Base-by-base conservation (phyloP, 2,113 vertebrate species). In the Vulpes lagopus region DNA sequence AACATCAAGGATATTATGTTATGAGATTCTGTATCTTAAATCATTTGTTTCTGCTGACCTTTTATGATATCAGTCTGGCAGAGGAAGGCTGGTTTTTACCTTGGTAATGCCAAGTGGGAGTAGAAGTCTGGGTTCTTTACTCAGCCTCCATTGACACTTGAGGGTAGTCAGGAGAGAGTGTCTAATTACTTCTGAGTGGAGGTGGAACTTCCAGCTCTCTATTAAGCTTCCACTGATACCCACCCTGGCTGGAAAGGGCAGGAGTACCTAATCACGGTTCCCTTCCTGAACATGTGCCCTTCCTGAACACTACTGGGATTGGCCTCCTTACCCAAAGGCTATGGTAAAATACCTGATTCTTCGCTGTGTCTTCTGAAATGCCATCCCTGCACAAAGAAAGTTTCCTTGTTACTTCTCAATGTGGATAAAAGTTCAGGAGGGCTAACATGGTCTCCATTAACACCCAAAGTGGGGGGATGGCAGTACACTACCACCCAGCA, bases 381-480 rank as follows among this genome's bases (percentile, higher is more conserved):
- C 0, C 11, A 38, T 16, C 9, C 7, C 0, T 17, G 3, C 8
- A 59, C 2, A 19, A 0, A 25, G 17, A 6, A 20, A 32, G 6
- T 7, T 3, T 11, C 8, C 17, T 17, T 22, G 1, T 35, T 32
- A 80, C 7, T 55, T 55, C 16, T 35, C 16, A 43, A 30, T 60
- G 51, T 60, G 38, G 4, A 5, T 51, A 32, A 2, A 89, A 80
- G 32, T 73, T 30, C 38, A 89, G 11, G 3, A 25, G 23, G 57
- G 3, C 32, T 15, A 3, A 17, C 20, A 25, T 2, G 4, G 22
- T 35, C 3, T 59, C 22, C 32, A 25, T 25, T 73, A 30, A 51
- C 22, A 51, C 0, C 2, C 16, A 83, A 17, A 38, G 4, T 2
- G 3, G 0, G 5, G 22, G 11, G n/a, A 10, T n/a, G 22, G 5